Evolutionary conservation across 2,888 invertebrate genomes (phyloP), one percentile per base, ranked within the genome.

Genomic region (Esperia sulphurella): DNA sequence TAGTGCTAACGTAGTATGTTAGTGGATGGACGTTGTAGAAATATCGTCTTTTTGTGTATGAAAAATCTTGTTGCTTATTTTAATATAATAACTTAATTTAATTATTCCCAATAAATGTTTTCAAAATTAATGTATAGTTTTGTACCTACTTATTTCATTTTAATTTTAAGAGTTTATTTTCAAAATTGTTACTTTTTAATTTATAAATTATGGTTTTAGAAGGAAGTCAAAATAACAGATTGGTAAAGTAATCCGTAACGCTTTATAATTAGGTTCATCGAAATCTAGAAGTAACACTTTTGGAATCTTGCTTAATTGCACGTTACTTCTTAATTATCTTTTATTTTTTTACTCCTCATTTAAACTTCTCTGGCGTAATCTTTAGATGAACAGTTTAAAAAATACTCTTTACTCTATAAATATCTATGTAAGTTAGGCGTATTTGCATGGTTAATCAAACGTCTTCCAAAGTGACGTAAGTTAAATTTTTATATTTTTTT

Each of bases 391-490:
- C 68, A 58, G 69, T 70, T 65, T 68, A 66, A 59, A n/a, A 35
- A 53, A 60, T 71, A 76, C 63, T 71, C 61, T 73, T 61, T 75
- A 77, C 59, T 65, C 57, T 71, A 66, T 71, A 74, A 62, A 73
- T 76, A 74, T 65, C 62, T 67, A 66, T 64, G 74, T 88, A 87
- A 87, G 85, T 72, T 86, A 86, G 82, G 56, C 57, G 60, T 85
- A 84, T 79, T 80, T 72, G 80, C 84, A 79, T 83, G 73, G 81
- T 79, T 85, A 85, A 88, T 88, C 86, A 71, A 80, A 85, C 87
- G 89, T 89, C 89, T 89, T 89, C 89, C 89, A 89, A 83, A 74
- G 84, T 85, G 88, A 86, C 88, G 88, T 86, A 82, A 86, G 80
- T 71, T 73, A 58, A 53, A n/a, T n/a, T n/a, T n/a, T 35, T n/a